Base-by-base conservation (phyloP, 2,888 invertebrate species). In the Isotomurus palustris region DNA sequence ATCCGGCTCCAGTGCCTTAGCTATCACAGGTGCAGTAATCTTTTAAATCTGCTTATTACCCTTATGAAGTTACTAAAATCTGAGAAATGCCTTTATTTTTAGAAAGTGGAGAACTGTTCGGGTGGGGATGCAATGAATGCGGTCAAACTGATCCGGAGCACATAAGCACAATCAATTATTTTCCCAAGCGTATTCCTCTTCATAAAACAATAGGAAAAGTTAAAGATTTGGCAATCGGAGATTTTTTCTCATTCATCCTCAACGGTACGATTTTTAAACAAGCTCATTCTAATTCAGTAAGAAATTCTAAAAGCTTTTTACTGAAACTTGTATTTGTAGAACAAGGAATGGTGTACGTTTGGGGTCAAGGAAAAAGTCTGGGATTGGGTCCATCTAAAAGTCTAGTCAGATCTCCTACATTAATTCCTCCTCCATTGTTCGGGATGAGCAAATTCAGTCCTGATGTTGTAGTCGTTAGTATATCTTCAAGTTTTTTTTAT, bases 111-210 rank as follows among this genome's bases (percentile, higher is more conserved):
- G 88, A 93, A 71, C 81, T 93, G 1, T 96, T 94, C 77, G 96
- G 94, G 1, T 97, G 96, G 95, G 96, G 97, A 6, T 96, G 94
- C 75, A 86, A 88, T 0, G 96, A 97, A 76, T 95, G 94, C 73
- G 84, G 85, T 0, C 96, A 96, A 75, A 78, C 97, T 35, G 78
- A 82, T 25, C 76, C 79, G 71, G 72, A 74, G 64, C 77, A 73
- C 10, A 76, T 57, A 8, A 76, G 77, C 44, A 92, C 92, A 76
- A 78, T 92, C 21, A 56, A 45, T 22, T 84, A 84, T 72, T 80
- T 79, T 68, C 87, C 94, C 0, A 82, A 82, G 36, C 79, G 83
- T 21, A 73, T 91, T 2, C 77, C 80, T 36, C 77, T 84, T 47
- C 81, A 86, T 0, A 78, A 81, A 50, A 78, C 82, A 2, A 73